These are phyloP conservation scores for Ephydatia muelleri DNA, from an alignment of 37 sponge, comb jelly and placozoan species.

Conservation along the genomic window DNA sequence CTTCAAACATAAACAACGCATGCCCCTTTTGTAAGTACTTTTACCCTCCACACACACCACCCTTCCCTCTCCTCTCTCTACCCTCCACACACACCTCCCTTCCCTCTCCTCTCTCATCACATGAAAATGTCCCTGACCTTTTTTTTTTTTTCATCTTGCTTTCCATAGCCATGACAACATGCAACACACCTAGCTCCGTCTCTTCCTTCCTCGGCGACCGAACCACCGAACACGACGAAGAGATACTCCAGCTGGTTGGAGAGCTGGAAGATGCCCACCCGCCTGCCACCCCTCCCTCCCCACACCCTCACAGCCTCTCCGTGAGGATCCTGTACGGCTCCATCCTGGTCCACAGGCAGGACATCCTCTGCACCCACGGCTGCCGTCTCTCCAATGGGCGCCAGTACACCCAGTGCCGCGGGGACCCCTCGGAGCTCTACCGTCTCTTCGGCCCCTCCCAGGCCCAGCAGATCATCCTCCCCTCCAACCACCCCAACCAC, in stretches of 20 bases:
- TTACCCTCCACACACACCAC: too few relatives aligned
- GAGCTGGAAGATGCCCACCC: conserved; percentile 28
- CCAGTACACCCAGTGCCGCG: not conserved
- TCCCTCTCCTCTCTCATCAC: too few relatives aligned
- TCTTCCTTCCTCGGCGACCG: not conserved
- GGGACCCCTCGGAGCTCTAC: not conserved
- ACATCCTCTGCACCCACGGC: conserved; percentile 37
- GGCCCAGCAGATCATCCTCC: conserved; percentile 26
- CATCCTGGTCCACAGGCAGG: conserved; percentile 16
- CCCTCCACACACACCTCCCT: too few relatives aligned
- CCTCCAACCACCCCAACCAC: conserved; percentile 42
- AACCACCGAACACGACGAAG: not conserved
- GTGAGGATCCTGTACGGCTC: conserved; percentile 47
- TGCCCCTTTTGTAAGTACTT: too few relatives aligned
- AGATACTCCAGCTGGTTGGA: conserved; percentile 13
- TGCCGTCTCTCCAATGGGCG: conserved; percentile 39
- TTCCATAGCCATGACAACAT: too few relatives aligned
- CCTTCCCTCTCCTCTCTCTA: too few relatives aligned
- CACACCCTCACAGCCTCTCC: conserved; percentile 27
- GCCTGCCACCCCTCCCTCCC: conserved; percentile 34
- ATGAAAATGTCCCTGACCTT: too few relatives aligned
- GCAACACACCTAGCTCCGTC: too few relatives aligned
- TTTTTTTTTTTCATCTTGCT: too few relatives aligned
- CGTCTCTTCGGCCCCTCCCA: conserved; percentile 27
- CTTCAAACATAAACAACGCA: too few relatives aligned